A percentile compares a stretch with the other conserved stretches of the same genome.
These are phyloP conservation scores for Auanema sp. DNA, from an alignment of 2,888 invertebrate species.

Conservation along the genomic window DNA sequence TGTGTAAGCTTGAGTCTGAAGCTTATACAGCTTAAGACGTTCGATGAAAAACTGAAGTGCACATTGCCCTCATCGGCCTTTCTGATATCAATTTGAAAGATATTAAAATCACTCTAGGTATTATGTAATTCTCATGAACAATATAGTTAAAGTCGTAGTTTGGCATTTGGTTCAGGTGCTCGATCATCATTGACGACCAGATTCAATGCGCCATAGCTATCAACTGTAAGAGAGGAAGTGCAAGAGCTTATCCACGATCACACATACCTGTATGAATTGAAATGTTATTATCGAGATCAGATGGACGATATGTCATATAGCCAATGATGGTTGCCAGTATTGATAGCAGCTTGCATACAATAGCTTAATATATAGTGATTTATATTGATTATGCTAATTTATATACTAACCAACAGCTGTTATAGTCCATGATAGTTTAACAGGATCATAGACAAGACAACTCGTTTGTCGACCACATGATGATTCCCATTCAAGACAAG, in stretches of 20 bases:
- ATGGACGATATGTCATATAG: slow-evolving; percentile 59
- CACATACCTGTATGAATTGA: slow-evolving; percentile 19
- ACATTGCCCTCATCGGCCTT: too few species aligned
- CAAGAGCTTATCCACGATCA: slow-evolving; percentile 1
- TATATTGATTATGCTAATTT: not conserved
- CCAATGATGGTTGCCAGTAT: slow-evolving; percentile 60
- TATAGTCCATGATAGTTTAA: slow-evolving; percentile 58
- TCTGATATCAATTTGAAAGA: too few species aligned
- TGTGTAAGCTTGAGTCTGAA: too few species aligned
- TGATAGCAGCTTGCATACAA: slow-evolving; percentile 61
- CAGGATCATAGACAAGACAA: slow-evolving; percentile 59
- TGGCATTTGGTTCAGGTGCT: slow-evolving; percentile 12
- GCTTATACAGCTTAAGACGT: too few species aligned
- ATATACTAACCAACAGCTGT: slow-evolving; percentile 51
- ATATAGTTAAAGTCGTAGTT: slow-evolving; percentile 9
- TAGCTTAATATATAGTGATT: slow-evolving; percentile 41
- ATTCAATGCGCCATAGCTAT: slow-evolving; percentile 57
- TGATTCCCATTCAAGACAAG: slow-evolving; percentile 59
- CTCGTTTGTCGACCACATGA: slow-evolving; percentile 46
- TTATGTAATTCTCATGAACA: too few species aligned
- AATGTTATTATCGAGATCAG: slow-evolving; percentile 51
- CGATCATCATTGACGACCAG: slow-evolving; percentile 61
- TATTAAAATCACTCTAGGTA: too few species aligned
- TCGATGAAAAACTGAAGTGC: too few species aligned
- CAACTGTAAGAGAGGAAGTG: slow-evolving; percentile 24